Evolutionary conservation across 2,797 vertebrate species (phyloP), one percentile per base, ranked within the genome.

Genomic region (Channa striata): DNA sequence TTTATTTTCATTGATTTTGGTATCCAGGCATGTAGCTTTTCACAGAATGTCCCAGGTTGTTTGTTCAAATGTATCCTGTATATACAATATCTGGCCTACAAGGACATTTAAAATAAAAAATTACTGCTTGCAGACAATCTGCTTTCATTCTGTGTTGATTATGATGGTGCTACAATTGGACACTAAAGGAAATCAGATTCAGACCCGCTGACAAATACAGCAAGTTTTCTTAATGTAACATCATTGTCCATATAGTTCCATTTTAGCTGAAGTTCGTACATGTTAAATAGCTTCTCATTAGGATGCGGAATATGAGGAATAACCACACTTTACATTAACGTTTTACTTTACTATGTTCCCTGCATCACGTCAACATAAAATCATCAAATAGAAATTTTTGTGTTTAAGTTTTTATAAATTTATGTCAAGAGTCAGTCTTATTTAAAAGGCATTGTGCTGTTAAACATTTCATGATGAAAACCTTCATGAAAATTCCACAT

Each of bases 201-300:
- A n/a, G n/a, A n/a, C n/a, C n/a, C n/a, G 46, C 37, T 42, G 60
- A 43, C 16, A 54, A 42, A 59, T 13, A 7, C 43, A 56, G 23
- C 20, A 57, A 56, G 2, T 57, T 50, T 71, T 8, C 14, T 23
- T 1, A 39, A 1, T 1, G 10, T 62, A 8, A 5, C 13, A 3
- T 20, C 25, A 43, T 20, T 44, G 42, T 54, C 3, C 6, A 33
- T 3, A 5, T 12, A 11, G 3, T 51, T 39, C 17, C 30, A n/a
- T 33, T 7, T 6, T 4, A 5, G 4, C 20, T 46, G 1, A 20
- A 49, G 50, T 57, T 72, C 48, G 3, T 30, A 30, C 25, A 30
- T 47, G 67, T 54, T 74, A 77, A 83, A 80, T 59, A 64, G 16
- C 25, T 1, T 52, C 25, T 59, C 3, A 44, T n/a, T 10, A 47